Evolutionary conservation across 2,888 invertebrate species (phyloP).

Genomic region (Lepetodrilus schrolli): DNA sequence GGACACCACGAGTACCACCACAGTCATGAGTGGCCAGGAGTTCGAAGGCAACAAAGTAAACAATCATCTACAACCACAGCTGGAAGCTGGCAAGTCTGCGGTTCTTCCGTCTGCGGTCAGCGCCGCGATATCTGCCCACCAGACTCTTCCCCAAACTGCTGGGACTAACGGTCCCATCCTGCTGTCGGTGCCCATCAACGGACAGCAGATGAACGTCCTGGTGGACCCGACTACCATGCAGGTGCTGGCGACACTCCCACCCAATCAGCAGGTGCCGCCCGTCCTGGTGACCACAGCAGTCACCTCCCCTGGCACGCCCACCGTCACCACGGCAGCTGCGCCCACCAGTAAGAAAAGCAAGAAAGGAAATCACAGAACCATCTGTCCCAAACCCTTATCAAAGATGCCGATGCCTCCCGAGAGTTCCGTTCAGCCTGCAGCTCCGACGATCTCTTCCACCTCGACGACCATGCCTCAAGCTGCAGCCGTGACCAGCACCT

Average conservation of each 20-base stretch:
- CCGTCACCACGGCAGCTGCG: not conserved
- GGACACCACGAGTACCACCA: not conserved
- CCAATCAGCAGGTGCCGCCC: not conserved
- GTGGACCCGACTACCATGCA: constrained; percentile 65
- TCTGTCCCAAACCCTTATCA: constrained; percentile 21
- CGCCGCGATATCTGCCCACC: not conserved
- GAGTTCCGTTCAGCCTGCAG: not conserved
- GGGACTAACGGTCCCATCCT: constrained; percentile 65
- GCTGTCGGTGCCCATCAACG: constrained; percentile 62
- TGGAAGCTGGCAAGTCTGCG: not conserved
- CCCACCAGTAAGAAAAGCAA: constrained; percentile 10
- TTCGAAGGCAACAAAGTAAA: not conserved
- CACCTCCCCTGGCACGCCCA: not conserved
- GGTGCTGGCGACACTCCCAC: constrained; percentile 28
- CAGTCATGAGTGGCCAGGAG: not conserved
- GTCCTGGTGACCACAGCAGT: not conserved
- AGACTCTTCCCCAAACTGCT: not conserved
- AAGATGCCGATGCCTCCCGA: not conserved
- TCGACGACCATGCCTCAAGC: constrained; percentile 48
- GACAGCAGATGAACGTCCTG: constrained; percentile 61
- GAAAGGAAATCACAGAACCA: constrained; percentile 4
- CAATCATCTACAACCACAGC: not conserved
- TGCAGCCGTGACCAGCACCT: constrained; percentile 24
- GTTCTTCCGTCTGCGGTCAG: not conserved
- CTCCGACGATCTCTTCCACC: constrained; percentile 43